phyloP scores from a whole-genome alignment of 2,113 vertebrate genomes.

The Phalacrocorax pelagicus region DNA sequence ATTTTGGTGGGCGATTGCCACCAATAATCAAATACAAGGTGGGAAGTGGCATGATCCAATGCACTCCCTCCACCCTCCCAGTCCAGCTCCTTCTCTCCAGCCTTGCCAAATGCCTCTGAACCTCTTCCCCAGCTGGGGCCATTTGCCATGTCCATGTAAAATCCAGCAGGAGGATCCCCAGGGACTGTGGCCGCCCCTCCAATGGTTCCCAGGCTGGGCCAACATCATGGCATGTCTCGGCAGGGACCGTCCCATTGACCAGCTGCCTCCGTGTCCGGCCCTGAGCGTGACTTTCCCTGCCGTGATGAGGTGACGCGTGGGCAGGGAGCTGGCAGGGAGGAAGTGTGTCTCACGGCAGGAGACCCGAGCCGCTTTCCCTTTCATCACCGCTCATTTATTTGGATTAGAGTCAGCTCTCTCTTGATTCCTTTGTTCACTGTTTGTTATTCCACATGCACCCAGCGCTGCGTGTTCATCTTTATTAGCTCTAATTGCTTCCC shows the following conservation, averaged over 20 bases:
- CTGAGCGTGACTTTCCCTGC: not conserved
- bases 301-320: not conserved
- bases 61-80: not conserved
- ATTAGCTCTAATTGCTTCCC: conserved; percentile 86
- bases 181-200: not conserved
- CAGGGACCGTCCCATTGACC: not conserved
- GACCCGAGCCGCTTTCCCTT: conserved; percentile 23
- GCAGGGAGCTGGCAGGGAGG: conserved; percentile 27
- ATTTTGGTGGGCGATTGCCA: not conserved
- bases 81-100: not conserved
- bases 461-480: conserved; percentile 77
- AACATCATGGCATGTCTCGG: accelerated
- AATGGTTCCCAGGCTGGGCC: not conserved
- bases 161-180: not conserved
- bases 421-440: conserved; percentile 72
- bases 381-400: conserved; percentile 56
- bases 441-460: conserved; percentile 74
- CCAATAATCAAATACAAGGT: not conserved
- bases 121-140: not conserved
- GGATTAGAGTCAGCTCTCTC: conserved; percentile 72
- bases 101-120: not conserved
- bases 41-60: not conserved
- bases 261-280: not conserved
- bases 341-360: conserved; percentile 58
- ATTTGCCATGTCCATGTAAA: not conserved